These are phyloP conservation scores for Ischnura elegans DNA, from an alignment of 2,888 invertebrate species.

Conservation along the genomic window DNA sequence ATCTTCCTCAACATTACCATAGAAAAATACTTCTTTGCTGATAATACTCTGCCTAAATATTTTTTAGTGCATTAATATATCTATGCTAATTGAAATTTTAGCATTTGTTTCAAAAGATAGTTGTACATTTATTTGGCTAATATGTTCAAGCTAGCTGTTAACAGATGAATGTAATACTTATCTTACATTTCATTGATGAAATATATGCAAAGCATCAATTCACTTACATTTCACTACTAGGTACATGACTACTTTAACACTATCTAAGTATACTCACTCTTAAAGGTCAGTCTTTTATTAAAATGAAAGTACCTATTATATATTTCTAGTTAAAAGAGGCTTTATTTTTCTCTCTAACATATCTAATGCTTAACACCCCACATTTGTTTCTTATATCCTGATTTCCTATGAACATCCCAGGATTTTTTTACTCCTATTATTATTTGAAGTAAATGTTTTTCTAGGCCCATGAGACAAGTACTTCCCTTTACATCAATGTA, in stretches of 20 bases:
- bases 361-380: neutral
- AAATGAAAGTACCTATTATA: neutral
- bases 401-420: neutral
- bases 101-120: constrained; percentile 5
- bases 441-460: neutral
- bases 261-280: neutral
- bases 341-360: neutral
- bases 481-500: neutral
- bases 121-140: neutral
- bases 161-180: neutral
- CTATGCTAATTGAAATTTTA: neutral
- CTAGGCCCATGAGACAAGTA: neutral
- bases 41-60: constrained; percentile 9
- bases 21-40: constrained; percentile 63
- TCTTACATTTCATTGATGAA: neutral
- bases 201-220: constrained; percentile 9
- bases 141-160: constrained; percentile 45
- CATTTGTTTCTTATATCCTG: neutral
- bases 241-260: constrained; percentile 26
- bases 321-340: neutral
- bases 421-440: neutral
- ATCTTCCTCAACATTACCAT: constrained; percentile 42
- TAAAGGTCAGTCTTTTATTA: constrained; percentile 58
- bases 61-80: constrained; percentile 17
- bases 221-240: neutral